These are phyloP conservation scores for Taeniopygia guttata DNA, from an alignment of 2,797 vertebrate species.

Conservation along the genomic window DNA sequence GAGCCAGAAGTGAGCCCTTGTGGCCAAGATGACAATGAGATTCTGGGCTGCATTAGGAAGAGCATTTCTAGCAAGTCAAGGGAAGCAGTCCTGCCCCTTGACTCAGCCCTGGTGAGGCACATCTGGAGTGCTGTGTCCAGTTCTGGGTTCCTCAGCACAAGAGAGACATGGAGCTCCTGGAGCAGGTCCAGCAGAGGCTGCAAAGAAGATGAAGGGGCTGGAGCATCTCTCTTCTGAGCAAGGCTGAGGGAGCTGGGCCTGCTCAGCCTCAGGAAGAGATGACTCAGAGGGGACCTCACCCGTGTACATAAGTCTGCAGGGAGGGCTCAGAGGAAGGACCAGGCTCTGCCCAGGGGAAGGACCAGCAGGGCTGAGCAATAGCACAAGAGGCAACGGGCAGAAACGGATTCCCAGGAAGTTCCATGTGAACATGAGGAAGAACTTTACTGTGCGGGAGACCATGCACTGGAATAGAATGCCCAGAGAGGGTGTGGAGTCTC, in stretches of 20 bases:
- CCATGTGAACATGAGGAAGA: neutral
- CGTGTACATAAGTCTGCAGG: neutral
- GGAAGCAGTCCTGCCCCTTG: neutral
- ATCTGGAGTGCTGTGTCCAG: neutral
- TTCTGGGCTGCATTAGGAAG: neutral
- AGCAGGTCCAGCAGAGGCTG: neutral
- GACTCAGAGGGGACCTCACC: neutral
- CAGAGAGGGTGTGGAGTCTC: neutral
- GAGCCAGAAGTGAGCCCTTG: neutral
- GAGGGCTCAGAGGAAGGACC: neutral
- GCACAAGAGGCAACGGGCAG: neutral
- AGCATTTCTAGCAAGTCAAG: neutral
- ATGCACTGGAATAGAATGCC: neutral
- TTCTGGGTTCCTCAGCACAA: neutral
- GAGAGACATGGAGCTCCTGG: neutral
- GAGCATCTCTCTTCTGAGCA: neutral
- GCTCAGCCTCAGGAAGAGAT: neutral
- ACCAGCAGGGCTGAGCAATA: neutral
- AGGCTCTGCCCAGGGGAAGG: neutral
- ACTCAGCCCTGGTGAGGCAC: neutral
- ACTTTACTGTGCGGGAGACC: neutral
- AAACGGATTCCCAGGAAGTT: neutral
- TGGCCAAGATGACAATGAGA: neutral
- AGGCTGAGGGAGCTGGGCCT: neutral
- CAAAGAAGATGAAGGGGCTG: neutral